These are phyloP conservation scores for Dicerorhinus sumatrensis DNA, from an alignment of 2,113 vertebrate species.

Conservation along the genomic window DNA sequence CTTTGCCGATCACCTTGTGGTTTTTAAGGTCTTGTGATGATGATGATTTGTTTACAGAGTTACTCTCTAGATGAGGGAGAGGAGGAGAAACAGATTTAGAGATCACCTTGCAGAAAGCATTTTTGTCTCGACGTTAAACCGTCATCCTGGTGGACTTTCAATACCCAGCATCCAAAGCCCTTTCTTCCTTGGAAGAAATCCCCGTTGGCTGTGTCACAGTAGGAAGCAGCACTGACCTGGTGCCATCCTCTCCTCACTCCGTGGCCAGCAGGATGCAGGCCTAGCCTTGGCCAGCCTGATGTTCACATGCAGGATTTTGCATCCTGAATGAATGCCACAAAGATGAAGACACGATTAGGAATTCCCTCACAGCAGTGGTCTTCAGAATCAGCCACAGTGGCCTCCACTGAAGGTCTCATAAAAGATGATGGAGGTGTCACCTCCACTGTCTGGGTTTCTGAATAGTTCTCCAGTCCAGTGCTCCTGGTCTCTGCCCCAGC, in stretches of 20 bases:
- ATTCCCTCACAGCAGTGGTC: not conserved
- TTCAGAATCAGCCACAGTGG: not conserved
- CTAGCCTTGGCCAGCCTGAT: not conserved
- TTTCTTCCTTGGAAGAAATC: not conserved
- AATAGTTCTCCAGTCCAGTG: not conserved
- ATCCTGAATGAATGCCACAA: no score
- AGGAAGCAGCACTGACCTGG: not conserved
- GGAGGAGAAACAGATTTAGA: not conserved
- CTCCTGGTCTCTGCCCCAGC: not conserved
- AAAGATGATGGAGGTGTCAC: not conserved
- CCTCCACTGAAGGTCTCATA: rapidly evolving
- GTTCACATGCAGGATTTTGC: not conserved
- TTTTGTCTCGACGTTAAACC: constrained; percentile 12
- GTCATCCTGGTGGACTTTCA: not conserved
- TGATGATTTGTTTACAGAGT: constrained; percentile 35
- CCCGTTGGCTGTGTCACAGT: rapidly evolving
- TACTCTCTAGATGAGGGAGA: constrained; percentile 49
- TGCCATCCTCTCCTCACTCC: not conserved
- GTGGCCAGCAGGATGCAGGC: rapidly evolving
- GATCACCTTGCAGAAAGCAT: not conserved
- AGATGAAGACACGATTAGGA: not conserved
- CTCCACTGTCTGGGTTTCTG: not conserved
- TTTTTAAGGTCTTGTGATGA: constrained; percentile 73
- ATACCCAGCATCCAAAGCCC: no score
- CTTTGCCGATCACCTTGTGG: constrained; percentile 70